Percentiles rank a stretch among this genome's conserved stretches.
Evolutionary conservation across 2,113 vertebrate species (phyloP).

Genomic region (Rafetus swinhoei): DNA sequence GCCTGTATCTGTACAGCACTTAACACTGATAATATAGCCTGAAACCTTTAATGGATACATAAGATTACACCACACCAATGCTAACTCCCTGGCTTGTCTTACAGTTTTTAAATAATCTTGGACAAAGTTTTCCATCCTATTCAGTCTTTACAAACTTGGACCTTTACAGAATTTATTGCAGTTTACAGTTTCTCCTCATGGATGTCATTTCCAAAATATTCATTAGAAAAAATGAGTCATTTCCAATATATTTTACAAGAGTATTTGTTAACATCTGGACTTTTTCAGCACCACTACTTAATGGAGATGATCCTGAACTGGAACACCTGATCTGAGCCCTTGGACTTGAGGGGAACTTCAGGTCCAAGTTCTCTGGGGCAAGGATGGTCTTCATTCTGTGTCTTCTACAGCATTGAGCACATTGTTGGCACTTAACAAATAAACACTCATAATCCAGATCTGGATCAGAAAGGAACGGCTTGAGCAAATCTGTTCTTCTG

Average conservation of each 20-base stretch:
- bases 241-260: slow-evolving; percentile 67
- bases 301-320: slow-evolving; percentile 63
- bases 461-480: slow-evolving; percentile 41
- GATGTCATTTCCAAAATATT: slow-evolving; percentile 54
- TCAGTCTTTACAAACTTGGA: slow-evolving; percentile 46
- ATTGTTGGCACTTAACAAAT: slow-evolving; percentile 63
- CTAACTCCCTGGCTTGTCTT: slow-evolving; percentile 45
- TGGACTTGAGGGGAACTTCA: slow-evolving; percentile 51
- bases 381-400: slow-evolving; percentile 27
- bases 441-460: slow-evolving; percentile 61
- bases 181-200: slow-evolving; percentile 50
- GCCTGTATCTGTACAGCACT: slow-evolving; percentile 3
- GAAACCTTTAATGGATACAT: slow-evolving; percentile 48
- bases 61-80: slow-evolving; percentile 47
- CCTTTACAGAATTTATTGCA: slow-evolving; percentile 49
- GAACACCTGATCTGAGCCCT: slow-evolving; percentile 67
- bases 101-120: slow-evolving; percentile 52
- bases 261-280: slow-evolving; percentile 66
- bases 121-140: slow-evolving; percentile 27
- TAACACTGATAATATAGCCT: slow-evolving; percentile 28
- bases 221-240: slow-evolving; percentile 60
- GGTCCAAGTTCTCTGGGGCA: slow-evolving; percentile 56
- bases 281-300: slow-evolving; percentile 72
- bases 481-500: slow-evolving; percentile 6
- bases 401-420: slow-evolving; percentile 47